Base-by-base conservation (phyloP, 2,888 invertebrate genomes). In the Teleogryllus oceanicus region DNA sequence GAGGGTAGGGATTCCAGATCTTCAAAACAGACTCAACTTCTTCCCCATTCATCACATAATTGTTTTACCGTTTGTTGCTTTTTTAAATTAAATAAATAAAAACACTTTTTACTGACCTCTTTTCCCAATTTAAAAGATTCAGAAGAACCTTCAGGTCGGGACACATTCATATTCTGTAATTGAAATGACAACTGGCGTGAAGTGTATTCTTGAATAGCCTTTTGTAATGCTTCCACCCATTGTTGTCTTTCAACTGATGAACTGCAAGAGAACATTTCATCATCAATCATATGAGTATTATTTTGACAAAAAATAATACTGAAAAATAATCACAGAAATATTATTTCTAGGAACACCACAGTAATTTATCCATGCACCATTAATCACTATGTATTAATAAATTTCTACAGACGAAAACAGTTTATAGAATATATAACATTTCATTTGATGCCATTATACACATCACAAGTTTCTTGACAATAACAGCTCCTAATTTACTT, bases 161-260 rank as follows among this genome's bases (percentile, higher is more conserved):
- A 78, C 78, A 50, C 76, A 80, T 76, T 81, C 79, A 24, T 78
- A 77, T 16, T 78, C 79, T 75, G 80, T 5, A 49, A 49, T 78
- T 76, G 83, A 80, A 88, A 89, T 5, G 88, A 87, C 81, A 85
- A 85, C 80, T 88, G 86, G 81, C 88, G 88, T 79, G 85, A 85
- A 18, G 87, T 86, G 83, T 89, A 87, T 76, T 86, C 86, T 74
- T 87, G 85, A 13, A 90, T 89, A 11, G 90, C 89, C 74, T 84
- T 85, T 37, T 86, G 85, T 37, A 90, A 83, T 5, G 87, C 87
- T 62, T 86, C 84, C 78, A 90, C 85, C 90, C 90, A 90, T 77
- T 88, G 88, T 81, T 88, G 87, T 79, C 89, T 85, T 84, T 90
- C 90, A 81, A 86, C 84, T n/a, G 85, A 83, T 20, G 88, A 87